Base-by-base conservation (phyloP, 37 sponge, comb jelly and placozoan genomes). In the Aphrocallistes beatrix region DNA sequence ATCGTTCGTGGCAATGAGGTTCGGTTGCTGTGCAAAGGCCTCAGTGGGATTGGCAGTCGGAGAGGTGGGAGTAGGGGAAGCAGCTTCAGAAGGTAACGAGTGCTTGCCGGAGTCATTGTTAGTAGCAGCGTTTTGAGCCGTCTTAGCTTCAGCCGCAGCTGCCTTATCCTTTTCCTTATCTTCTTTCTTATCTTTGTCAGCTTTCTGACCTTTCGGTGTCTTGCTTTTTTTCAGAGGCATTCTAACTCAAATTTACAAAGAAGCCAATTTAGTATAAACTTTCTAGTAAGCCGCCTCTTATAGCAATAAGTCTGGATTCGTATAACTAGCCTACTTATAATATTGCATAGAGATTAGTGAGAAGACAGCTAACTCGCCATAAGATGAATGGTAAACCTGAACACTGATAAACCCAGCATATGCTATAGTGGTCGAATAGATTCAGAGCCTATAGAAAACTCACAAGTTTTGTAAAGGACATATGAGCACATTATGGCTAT, bases 401-500 rank as follows among this genome's bases (percentile, higher is more conserved):
- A n/a, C n/a, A 25, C n/a, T 60, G 75, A 60, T 60, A 60, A 25
- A 60, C 10, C 34, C 34, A 21, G 49, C 49, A 47, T 47, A 47
- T 21, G 49, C 49, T 47, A 47, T 21, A 21, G 13, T 47, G 49
- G 17, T 47, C 17, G 17, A 47, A 13, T 17, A 47, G 17, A 47
- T 47, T 47, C 17, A 47, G 17, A 60, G 75, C 75, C 75, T 60
- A 60, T 60, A 60, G 75, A 60, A 25, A 28, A 60, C 75, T 60
- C 75, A 60, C 75, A 60, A 60, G 75, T 60, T 60, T 60, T 13
- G 10, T n/a, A n/a, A n/a, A n/a, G n/a, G n/a, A n/a, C n/a, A n/a
- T n/a, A n/a, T n/a, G n/a, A n/a, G n/a, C n/a, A n/a, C n/a, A n/a
- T n/a, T n/a, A n/a, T n/a, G n/a, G n/a, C n/a, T n/a, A n/a, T n/a